Base-by-base conservation (phyloP, 1,140 invertebrate species). In the Trichogramma pretiosum region DNA sequence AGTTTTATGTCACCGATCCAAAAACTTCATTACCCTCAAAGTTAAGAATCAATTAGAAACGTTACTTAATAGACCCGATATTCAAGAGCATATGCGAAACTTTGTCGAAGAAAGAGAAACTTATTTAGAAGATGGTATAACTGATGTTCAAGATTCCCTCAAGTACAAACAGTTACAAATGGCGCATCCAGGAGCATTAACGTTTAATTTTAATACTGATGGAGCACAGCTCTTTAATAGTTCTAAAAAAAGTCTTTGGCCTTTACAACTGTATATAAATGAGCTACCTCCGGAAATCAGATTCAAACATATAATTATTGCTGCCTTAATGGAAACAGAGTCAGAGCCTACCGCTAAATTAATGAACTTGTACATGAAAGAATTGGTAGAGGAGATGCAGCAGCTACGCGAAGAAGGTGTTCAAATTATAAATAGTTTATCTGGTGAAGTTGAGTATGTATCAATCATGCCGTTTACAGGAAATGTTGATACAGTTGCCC, bases 361-460 rank as follows among this genome's bases (percentile, higher is more conserved):
- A 8, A 43, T 43, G 41, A 43, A 43, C 33, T 30, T 43, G 17
- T 43, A 32, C 19, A 43, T 43, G 41, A 19, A 14, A 33, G 16
- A 19, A 19, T 14, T 43, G 17, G 41, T 43, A 2, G 1, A 43
- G 13, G 28, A 43, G 23, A 16, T 13, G 5, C 3, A 43, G 18
- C 28, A 43, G 10, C n/a, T 43, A 19, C 10, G 21, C 17, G 21
- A 32, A 18, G 19, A 32, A 18, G 24, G 24, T n/a, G 28, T 43
- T 17, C 1, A 11, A 19, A 7, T 21, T 3, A 43, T 13, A 11
- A 30, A 43, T 33, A 13, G 17, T 32, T 19, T 33, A 11, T 19
- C 35, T 9, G 16, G 28, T 19, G 16, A 32, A 30, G 18, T 13
- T 16, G 32, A 32, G 13, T 16, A 32, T 18, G 1, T 19, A 32